Evolutionary conservation across 2,113 vertebrate genomes (phyloP).

Genomic region (Athene cunicularia): DNA sequence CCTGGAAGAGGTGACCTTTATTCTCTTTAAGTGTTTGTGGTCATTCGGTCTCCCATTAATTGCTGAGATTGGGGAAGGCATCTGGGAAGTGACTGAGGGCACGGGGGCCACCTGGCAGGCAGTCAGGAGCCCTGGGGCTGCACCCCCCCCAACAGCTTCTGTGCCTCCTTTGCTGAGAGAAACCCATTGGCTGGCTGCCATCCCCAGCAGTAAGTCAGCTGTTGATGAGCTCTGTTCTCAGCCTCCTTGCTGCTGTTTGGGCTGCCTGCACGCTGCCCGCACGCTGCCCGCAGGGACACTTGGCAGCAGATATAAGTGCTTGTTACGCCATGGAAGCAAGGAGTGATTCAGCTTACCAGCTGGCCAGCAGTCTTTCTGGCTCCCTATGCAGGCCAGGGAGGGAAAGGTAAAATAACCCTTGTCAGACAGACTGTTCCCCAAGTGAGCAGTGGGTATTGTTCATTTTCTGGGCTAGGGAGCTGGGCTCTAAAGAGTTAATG

Average conservation of each 20-base stretch:
- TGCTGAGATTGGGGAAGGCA: neutral
- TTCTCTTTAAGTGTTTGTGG: neutral
- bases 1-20: neutral
- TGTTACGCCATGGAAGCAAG: neutral
- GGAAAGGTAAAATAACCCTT: neutral
- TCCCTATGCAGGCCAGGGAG: neutral
- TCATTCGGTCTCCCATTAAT: rapidly evolving
- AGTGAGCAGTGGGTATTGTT: neutral
- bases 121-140: neutral
- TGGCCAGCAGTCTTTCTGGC: neutral
- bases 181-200: neutral
- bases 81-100: neutral
- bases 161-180: neutral
- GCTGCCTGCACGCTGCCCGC: neutral
- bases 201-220: neutral
- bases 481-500: neutral
- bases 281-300: neutral
- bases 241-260: neutral
- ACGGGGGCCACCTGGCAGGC: neutral
- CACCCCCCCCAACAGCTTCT: neutral
- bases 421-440: neutral
- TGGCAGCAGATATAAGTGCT: constrained; percentile 5
- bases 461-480: neutral
- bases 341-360: neutral
- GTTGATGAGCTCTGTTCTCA: neutral